Conservation (phyloP, 2,888 invertebrate genomes). For the Rhagonycha fulva region DNA sequence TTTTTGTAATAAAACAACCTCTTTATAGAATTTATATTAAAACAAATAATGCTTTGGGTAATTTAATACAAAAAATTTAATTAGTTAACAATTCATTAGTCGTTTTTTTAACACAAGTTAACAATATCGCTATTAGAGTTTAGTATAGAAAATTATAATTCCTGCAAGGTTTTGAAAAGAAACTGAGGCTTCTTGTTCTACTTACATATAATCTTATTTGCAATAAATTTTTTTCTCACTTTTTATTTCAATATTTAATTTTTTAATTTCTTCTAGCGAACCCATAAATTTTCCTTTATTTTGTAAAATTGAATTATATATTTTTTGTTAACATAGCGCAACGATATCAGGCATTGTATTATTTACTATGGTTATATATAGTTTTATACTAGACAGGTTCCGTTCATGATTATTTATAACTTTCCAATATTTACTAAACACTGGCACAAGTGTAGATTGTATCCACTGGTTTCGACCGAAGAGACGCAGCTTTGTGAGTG, state of each 20-base stretch:
- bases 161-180: neutral
- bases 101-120: neutral
- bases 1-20: too few species aligned
- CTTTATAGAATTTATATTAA: neutral
- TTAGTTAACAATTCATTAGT: neutral
- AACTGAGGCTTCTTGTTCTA: too few species aligned
- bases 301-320: too few species aligned
- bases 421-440: neutral
- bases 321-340: too few species aligned
- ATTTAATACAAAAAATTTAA: neutral
- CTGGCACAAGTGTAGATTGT: neutral
- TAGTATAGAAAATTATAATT: neutral
- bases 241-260: neutral
- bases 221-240: neutral
- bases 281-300: too few species aligned
- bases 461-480: neutral
- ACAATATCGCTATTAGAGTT: neutral
- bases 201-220: too few species aligned
- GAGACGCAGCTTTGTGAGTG: neutral
- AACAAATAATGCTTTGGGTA: neutral
- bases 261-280: too few species aligned
- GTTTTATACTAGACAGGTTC: too few species aligned
- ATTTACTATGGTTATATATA: too few species aligned
- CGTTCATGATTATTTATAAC: neutral
- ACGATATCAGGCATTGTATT: too few species aligned